phyloP scores from a whole-genome alignment of 2,113 vertebrate genomes.

The Lynx canadensis region DNA sequence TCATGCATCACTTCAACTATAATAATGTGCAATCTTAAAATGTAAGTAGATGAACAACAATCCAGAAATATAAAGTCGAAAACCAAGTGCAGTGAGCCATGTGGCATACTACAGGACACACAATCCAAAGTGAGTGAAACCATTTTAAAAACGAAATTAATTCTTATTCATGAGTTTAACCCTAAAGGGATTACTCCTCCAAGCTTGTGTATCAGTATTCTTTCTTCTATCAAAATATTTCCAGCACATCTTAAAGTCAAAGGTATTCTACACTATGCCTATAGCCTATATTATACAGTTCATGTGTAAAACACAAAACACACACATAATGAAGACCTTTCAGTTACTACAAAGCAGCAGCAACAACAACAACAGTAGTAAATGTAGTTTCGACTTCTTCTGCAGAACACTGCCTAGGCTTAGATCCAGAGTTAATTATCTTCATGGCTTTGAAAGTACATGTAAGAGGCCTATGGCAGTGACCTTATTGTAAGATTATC shows the following conservation, averaged over 20 bases:
- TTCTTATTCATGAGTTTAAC: slow-evolving; percentile 60
- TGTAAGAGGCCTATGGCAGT: neutral
- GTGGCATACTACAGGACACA: neutral
- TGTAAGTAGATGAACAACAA: neutral
- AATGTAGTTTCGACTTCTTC: neutral
- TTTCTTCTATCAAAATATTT: slow-evolving; percentile 58
- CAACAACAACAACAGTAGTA: neutral
- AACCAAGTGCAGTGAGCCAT: neutral
- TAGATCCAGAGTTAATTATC: slow-evolving; percentile 2
- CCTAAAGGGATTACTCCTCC: slow-evolving; percentile 45
- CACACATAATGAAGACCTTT: neutral
- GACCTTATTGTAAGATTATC: neutral
- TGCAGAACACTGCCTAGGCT: neutral
- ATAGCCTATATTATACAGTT: neutral
- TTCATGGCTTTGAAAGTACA: neutral
- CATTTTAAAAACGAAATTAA: slow-evolving; percentile 52
- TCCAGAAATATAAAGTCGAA: slow-evolving; percentile 48
- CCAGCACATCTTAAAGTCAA: slow-evolving; percentile 43
- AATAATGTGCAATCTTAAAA: neutral
- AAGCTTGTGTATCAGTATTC: neutral
- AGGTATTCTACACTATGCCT: neutral
- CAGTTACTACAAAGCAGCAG: neutral
- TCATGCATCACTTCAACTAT: neutral
- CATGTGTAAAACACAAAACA: neutral
- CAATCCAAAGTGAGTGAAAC: neutral